A percentile compares a stretch with the other conserved stretches of the same genome.
phyloP scores from a whole-genome alignment of 2,797 vertebrate species.

The Xerus rutilus region DNA sequence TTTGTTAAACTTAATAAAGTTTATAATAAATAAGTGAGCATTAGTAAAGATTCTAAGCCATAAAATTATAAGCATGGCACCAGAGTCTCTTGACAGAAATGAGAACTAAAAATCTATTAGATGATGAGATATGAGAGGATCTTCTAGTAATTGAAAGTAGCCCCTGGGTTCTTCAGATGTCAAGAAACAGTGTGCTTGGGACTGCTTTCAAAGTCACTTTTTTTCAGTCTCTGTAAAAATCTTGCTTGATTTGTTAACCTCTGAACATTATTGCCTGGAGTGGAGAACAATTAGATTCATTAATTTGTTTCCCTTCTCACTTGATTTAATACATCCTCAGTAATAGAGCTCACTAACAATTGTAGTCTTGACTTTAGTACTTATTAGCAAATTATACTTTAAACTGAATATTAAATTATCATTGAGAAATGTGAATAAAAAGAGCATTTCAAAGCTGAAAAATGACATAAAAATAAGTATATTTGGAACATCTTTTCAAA shows the following conservation, averaged over 20 bases:
- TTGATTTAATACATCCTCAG: constrained; percentile 77
- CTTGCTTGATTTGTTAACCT: constrained; percentile 76
- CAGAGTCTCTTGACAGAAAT: constrained; percentile 45
- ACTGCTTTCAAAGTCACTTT: constrained; percentile 12
- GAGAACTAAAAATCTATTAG: constrained; percentile 31
- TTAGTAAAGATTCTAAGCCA: constrained; percentile 37
- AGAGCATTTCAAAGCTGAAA: constrained; percentile 61
- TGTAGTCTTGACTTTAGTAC: constrained; percentile 71
- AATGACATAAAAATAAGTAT: constrained; percentile 1
- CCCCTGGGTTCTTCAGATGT: constrained; percentile 42
- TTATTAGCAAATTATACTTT: constrained; percentile 80
- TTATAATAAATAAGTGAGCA: constrained; percentile 37
- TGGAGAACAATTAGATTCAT: constrained; percentile 75
- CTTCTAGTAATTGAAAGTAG: constrained; percentile 45
- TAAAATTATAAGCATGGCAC: constrained; percentile 18
- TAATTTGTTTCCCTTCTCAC: constrained; percentile 80
- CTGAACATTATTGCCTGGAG: constrained; percentile 53
- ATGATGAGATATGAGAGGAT: constrained; percentile 30
- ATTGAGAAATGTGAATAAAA: constrained; percentile 56
- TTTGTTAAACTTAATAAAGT: constrained; percentile 39
- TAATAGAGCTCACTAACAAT: constrained; percentile 78
- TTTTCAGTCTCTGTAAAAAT: constrained; percentile 52
- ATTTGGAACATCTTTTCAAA: not conserved
- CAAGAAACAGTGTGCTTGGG: not conserved
- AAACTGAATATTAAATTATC: constrained; percentile 79